Evolutionary conservation across 1,140 invertebrate species (phyloP).

Genomic region (Drosophila baimaii): DNA sequence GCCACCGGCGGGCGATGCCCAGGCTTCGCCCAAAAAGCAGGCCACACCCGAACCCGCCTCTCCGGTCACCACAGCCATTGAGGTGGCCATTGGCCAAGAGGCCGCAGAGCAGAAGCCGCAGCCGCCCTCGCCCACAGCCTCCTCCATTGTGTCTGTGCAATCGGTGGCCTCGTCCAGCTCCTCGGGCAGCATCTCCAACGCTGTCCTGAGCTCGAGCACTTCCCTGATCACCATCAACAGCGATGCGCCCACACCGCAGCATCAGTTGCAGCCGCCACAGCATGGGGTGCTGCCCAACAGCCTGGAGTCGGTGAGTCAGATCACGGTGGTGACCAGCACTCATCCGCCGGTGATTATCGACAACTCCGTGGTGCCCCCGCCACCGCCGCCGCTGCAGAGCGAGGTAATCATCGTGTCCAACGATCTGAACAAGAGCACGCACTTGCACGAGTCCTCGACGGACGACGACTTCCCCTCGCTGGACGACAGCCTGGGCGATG

Average conservation of each 20-base stretch:
- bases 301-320: conserved; percentile 89
- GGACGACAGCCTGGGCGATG: conserved; percentile 90
- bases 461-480: conserved; percentile 90
- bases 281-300: conserved; percentile 87
- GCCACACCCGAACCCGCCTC: conserved; percentile 18
- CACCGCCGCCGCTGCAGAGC: conserved; percentile 74
- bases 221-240: conserved; percentile 82
- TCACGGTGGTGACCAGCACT: conserved; percentile 91
- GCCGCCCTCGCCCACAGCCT: conserved; percentile 85
- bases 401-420: conserved; percentile 92
- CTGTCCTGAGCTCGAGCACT: conserved; percentile 71
- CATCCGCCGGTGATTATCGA: conserved; percentile 91
- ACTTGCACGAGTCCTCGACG: conserved; percentile 87
- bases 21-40: conserved; percentile 38
- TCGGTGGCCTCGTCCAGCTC: conserved; percentile 67
- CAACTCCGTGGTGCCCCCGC: conserved; percentile 64
- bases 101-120: conserved; percentile 70
- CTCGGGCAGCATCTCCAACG: conserved; percentile 59
- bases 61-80: conserved; percentile 69
- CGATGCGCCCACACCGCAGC: conserved; percentile 62
- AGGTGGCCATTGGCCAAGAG: conserved; percentile 77
- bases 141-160: conserved; percentile 79
- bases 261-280: conserved; percentile 43
- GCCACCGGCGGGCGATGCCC: conserved; percentile 33
- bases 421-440: conserved; percentile 88